Conservation (phyloP, 2,113 vertebrate genomes). For the Neotoma lepida region DNA sequence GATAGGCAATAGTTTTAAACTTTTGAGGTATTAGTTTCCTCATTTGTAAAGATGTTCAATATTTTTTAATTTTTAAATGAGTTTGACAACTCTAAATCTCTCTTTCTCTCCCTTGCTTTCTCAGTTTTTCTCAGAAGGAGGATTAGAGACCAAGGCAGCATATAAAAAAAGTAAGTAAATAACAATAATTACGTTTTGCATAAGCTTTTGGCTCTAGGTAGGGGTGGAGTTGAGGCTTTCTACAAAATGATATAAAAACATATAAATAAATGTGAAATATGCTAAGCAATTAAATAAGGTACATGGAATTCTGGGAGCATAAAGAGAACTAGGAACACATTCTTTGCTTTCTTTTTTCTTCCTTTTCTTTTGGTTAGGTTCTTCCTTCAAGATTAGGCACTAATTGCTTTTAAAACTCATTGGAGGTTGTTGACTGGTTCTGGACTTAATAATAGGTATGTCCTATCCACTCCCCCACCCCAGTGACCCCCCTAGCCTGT, state of each 20-base stretch:
- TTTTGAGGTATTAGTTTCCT: too few relatives aligned
- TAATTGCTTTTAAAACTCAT: not conserved
- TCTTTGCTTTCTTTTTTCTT: not conserved
- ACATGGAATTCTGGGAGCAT: not conserved
- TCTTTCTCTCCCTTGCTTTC: not conserved
- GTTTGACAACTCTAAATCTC: not conserved
- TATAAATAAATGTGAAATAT: too few relatives aligned
- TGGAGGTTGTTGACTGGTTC: not conserved
- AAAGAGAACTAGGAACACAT: not conserved
- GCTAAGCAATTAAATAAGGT: not conserved
- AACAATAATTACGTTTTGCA: not conserved
- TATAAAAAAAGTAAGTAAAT: not conserved
- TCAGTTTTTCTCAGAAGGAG: not conserved
- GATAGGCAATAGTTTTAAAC: not conserved
- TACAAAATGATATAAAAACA: slow-evolving; percentile 5
- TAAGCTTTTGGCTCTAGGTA: not conserved
- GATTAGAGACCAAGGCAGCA: not conserved
- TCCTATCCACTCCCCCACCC: not conserved
- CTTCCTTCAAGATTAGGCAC: not conserved
- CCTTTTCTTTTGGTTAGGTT: not conserved
- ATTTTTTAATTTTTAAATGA: not conserved
- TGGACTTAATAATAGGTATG: not conserved
- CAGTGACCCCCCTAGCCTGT: not conserved
- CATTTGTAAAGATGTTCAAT: not conserved
- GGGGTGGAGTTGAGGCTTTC: not conserved